Base-by-base conservation (phyloP, 1,140 invertebrate genomes). In the Cydia splendana region DNA sequence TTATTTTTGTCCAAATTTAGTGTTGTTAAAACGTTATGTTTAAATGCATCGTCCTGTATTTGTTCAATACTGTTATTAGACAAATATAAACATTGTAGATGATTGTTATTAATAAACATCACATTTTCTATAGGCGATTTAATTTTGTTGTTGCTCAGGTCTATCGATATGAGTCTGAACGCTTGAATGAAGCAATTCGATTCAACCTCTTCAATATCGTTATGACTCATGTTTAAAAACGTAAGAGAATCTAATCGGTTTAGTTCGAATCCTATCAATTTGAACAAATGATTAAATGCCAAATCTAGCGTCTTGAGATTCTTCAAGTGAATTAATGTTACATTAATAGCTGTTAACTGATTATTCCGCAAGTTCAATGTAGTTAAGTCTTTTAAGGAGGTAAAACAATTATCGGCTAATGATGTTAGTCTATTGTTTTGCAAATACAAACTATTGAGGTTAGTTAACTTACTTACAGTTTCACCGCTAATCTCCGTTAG, bases 111-210 rank as follows among this genome's bases (percentile, higher is more conserved):
- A 20, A 82, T 79, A 69, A 91, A 89, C 80, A 88, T 84, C 3
- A 80, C 28, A 51, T 78, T 84, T 75, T 85, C 83, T 65, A 91
- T 86, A 10, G 62, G 38, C 6, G 84, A 80, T 1, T 67, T 81
- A 48, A 92, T 88, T 74, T 69, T 81, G 79, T 92, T 92, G 69
- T 86, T 77, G 75, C 84, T 88, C 10, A 92, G 77, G 80, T 92
- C 88, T 28, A 90, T 30, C 4, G n/a, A 38, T 73, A 79, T 48
- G 75, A 92, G 84, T 76, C 84, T 80, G 42, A 84, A 78, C 13
- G 83, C 84, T 77, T 87, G 82, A 62, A 82, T 86, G 73, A 91
- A 91, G 78, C 86, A 88, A 77, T 88, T 87, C 0, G 81, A 84
- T 67, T 92, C 89, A 7, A 92, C 48, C 9, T 48, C 71, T 77